Base-by-base conservation (phyloP, 2,888 invertebrate species). In the Andrena minutula region DNA sequence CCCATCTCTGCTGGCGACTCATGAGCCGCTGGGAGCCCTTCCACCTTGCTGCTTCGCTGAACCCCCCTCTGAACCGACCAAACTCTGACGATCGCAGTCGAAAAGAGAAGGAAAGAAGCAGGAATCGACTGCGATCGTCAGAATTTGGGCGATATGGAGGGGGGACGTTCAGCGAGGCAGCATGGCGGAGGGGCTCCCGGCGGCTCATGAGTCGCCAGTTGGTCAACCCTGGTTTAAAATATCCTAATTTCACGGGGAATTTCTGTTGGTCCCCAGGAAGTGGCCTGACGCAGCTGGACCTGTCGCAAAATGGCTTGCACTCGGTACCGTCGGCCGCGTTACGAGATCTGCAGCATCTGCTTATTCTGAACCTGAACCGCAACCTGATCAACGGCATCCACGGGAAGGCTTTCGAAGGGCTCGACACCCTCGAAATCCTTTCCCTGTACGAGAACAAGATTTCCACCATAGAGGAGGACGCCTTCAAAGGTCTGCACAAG, bases 301-400 rank as follows among this genome's bases (percentile, higher is more conserved):
- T 98, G 63, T 98, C 98, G 0, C 97, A 97, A 91, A 98, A 98
- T 94, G 96, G 96, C 88, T 94, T 98, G 90, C 96, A 95, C 83
- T 95, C 96, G 61, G 97, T 98, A 64, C 98, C 98, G 30, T 97
- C 97, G 1, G 95, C 95, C 30, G 97, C 98, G 1, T 95, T 98
- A 90, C 96, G 96, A 86, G 97, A 97, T 92, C 96, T 98, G 69
- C 97, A 97, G 94, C 97, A 97, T 91, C 95, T 98, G 83, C 95
- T 98, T 84, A 98, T 98, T 87, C 95, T 98, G 82, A 98, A 98
- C 94, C 95, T 98, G 95, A 98, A 98, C 94, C 97, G 98, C 94
- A 98, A 98, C 94, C 95, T 95, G 94, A 97, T 98, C 90, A 96
- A 95, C 64, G 96, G 96, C 71, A 95, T 98, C 47, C 97, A 97